Evolutionary conservation across 1,140 invertebrate species (phyloP), one percentile per base, ranked within the genome.

Genomic region (Drosophila kurseongensis): DNA sequence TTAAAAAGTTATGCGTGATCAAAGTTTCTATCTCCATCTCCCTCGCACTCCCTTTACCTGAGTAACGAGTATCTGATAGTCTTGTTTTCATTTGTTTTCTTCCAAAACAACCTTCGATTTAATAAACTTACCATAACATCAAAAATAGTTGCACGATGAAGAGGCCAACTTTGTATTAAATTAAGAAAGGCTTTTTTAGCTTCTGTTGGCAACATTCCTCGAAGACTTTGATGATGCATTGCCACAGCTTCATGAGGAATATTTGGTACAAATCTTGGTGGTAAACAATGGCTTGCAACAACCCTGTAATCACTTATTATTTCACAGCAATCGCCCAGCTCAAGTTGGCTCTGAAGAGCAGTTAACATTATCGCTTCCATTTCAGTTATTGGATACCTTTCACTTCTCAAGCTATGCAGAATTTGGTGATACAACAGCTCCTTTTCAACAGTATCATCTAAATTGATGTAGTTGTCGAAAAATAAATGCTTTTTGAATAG

Each of bases 341-440:
- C 98, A 10, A 98, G 94, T 93, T 99, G 98, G 13, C 97, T 96
- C 94, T 98, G 97, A 18, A 99, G 94, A 32, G 98, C 97, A 57
- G 98, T 97, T 50, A 99, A 92, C 96, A 99, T 98, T 92, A 98
- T 97, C 50, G 97, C 97, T 94, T 99, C 97, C 91, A 97, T 97
- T 79, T 97, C 96, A 18, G 97, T 97, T 32, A 98, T 96, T 1
- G 97, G 98, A 86, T 98, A 97, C 16, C 97, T 94, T 93, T 99
- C 97, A 61, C 96, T 97, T 66, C 97, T 94, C 16, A 99, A 94
- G 85, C 97, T 96, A 88, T 98, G 97, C 47, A 99, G 93, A 35
- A 98, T 96, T 93, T 99, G 98, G 93, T 99, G 97, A 93, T 98
- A 98, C n/a, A 99, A 92, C 23, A 99, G 93, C 93, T 99, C 98